Percentiles rank a stretch among this genome's conserved stretches.
Conservation (phyloP, 2,888 invertebrate genomes). For the Chymomyza procnemis region DNA sequence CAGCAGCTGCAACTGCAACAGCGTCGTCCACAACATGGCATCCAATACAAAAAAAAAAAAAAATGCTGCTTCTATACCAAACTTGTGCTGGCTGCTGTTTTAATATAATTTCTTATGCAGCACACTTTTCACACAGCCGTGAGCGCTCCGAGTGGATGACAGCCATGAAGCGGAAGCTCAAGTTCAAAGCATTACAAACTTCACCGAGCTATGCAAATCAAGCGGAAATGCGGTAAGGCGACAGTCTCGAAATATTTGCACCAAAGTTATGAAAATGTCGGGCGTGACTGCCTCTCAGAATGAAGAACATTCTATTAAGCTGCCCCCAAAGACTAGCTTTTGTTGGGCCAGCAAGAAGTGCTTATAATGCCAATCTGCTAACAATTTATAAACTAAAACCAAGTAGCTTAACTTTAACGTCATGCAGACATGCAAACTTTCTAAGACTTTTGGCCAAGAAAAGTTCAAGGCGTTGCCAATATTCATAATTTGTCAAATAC, state of each 20-base stretch:
- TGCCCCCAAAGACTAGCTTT: background rate
- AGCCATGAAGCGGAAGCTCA: conserved; percentile 44
- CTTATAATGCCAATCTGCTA: conserved; percentile 9
- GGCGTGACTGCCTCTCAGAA: background rate
- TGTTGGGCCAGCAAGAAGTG: conserved; percentile 47
- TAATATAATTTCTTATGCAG: conserved; percentile 68
- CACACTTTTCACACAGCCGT: conserved; percentile 50
- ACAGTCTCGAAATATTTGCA: conserved; percentile 34
- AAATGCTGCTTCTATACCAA: background rate
- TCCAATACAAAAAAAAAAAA: background rate
- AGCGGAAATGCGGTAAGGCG: conserved; percentile 62
- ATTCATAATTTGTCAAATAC: conserved; percentile 55
- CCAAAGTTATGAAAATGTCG: conserved; percentile 48
- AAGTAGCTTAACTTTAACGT: conserved; percentile 30
- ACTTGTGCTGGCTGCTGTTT: conserved; percentile 48
- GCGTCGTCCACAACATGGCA: conserved; percentile 53
- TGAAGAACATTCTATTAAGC: background rate
- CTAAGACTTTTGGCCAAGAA: conserved; percentile 6
- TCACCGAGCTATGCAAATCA: conserved; percentile 67
- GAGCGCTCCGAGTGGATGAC: conserved; percentile 24
- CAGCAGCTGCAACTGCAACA: conserved; percentile 51
- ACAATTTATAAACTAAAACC: conserved; percentile 4
- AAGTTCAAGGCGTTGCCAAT: background rate
- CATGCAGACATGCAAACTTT: conserved; percentile 44
- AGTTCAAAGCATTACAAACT: conserved; percentile 74